phyloP scores from a whole-genome alignment of 1,140 invertebrate species.

The Charaxes varanes region DNA sequence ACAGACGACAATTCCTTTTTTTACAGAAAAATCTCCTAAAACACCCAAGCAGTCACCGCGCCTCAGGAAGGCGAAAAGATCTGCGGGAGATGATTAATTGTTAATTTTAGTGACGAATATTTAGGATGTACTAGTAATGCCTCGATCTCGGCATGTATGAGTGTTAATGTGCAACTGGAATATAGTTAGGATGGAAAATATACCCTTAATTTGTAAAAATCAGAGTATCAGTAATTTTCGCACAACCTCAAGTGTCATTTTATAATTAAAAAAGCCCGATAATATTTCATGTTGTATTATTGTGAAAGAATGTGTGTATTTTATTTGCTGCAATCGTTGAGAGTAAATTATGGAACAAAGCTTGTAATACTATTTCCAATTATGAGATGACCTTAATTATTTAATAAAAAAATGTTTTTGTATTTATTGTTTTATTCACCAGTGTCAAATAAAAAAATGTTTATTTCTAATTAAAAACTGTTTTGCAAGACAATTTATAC shows the following conservation, averaged over 20 bases:
- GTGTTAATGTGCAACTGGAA: slow-evolving; percentile 36
- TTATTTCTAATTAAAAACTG: too few relatives aligned
- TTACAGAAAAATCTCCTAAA: slow-evolving; percentile 79
- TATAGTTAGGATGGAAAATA: slow-evolving; percentile 45
- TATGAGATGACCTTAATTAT: slow-evolving; percentile 60
- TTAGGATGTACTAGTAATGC: slow-evolving; percentile 26
- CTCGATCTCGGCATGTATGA: slow-evolving; percentile 21
- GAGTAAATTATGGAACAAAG: slow-evolving; percentile 70
- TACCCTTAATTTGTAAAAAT: too few relatives aligned
- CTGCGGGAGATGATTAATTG: slow-evolving; percentile 79
- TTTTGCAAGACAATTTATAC: too few relatives aligned
- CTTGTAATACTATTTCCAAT: slow-evolving; percentile 56
- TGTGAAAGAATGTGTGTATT: slow-evolving; percentile 57
- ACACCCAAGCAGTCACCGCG: slow-evolving; percentile 79
- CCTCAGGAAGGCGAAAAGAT: slow-evolving; percentile 82
- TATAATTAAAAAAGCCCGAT: slow-evolving; percentile 24
- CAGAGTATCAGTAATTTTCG: too few relatives aligned
- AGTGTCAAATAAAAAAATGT: too few relatives aligned
- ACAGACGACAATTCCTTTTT: too few relatives aligned
- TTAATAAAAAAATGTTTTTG: slow-evolving; percentile 67
- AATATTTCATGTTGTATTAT: slow-evolving; percentile 49
- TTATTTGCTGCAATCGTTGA: slow-evolving; percentile 59
- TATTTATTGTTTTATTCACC: slow-evolving; percentile 20
- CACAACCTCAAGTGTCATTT: not conserved
- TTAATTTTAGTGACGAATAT: slow-evolving; percentile 24